Evolutionary conservation across 2,797 vertebrate species (phyloP).

Genomic region (Jordanella pulchra): DNA sequence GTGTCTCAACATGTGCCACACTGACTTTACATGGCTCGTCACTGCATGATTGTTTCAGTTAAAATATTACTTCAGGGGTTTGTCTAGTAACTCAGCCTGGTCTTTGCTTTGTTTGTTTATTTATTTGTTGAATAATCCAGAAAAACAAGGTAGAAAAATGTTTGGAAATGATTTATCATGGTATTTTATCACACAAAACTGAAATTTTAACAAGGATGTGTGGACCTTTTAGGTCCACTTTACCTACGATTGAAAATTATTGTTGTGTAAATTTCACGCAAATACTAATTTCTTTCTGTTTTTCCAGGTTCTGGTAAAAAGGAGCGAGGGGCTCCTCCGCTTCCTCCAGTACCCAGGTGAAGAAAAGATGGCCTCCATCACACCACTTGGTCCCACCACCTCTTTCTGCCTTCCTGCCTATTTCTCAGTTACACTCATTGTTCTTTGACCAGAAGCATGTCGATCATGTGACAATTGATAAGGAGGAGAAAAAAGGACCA

Average conservation of each 20-base stretch:
- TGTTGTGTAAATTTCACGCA: background rate
- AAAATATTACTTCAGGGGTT: background rate
- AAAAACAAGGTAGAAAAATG: background rate
- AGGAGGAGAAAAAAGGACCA: slow-evolving; percentile 20
- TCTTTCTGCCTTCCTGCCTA: background rate
- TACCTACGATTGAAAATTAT: background rate
- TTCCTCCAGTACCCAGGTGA: slow-evolving; percentile 82
- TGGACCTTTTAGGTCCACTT: background rate
- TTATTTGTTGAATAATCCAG: too few relatives aligned
- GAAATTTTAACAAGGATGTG: background rate
- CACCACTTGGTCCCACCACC: slow-evolving; percentile 17
- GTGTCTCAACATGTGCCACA: background rate
- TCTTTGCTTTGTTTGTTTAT: too few relatives aligned
- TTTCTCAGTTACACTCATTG: slow-evolving; percentile 9
- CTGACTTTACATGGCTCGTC: background rate
- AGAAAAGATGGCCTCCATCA: slow-evolving; percentile 33
- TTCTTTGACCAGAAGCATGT: slow-evolving; percentile 37
- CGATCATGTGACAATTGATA: slow-evolving; percentile 24
- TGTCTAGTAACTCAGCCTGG: background rate
- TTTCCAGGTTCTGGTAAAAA: slow-evolving; percentile 76
- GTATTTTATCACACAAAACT: background rate
- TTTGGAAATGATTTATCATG: background rate
- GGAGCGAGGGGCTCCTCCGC: slow-evolving; percentile 81
- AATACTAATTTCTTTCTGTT: background rate
- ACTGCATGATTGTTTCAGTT: background rate